Conservation (phyloP, 1,140 invertebrate species). For the Acyrthosiphon pisum region DNA sequence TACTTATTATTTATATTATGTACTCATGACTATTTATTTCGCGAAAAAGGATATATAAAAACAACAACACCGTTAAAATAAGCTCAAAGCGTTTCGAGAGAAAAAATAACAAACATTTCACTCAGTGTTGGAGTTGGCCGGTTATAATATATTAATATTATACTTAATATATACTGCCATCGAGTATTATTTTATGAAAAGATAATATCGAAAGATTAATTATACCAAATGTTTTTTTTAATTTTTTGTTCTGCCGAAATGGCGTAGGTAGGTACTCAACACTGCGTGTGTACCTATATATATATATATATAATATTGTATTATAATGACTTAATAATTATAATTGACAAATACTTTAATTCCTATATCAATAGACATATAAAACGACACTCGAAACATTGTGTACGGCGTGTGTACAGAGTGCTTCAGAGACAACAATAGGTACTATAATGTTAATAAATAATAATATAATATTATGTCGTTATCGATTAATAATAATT, state of each 20-base stretch:
- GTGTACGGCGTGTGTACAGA: not conserved
- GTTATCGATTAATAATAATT: not conserved
- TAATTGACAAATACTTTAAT: not conserved
- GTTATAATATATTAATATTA: not conserved
- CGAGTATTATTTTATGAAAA: not conserved
- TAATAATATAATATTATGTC: not conserved
- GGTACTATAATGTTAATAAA: not conserved
- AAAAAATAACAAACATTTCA: conserved; percentile 23
- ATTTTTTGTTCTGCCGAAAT: not conserved
- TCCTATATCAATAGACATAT: not conserved
- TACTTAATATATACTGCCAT: not conserved
- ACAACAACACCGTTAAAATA: not conserved
- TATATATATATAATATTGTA: not conserved
- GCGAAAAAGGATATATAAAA: not conserved
- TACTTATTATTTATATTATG: not conserved
- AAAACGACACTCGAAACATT: not conserved
- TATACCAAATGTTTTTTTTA: not conserved
- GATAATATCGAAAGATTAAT: not conserved
- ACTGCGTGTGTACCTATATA: not conserved
- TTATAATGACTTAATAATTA: not conserved
- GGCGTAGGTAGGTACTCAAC: not conserved
- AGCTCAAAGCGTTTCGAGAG: not conserved
- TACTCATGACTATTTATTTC: not conserved
- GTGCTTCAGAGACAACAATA: not conserved
- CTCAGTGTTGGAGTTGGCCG: not conserved